A percentile compares a stretch with the other conserved stretches of the same genome.
Conservation (phyloP, 53 echinoderm and acorn worm species). For the Temnopleurus reevesii region DNA sequence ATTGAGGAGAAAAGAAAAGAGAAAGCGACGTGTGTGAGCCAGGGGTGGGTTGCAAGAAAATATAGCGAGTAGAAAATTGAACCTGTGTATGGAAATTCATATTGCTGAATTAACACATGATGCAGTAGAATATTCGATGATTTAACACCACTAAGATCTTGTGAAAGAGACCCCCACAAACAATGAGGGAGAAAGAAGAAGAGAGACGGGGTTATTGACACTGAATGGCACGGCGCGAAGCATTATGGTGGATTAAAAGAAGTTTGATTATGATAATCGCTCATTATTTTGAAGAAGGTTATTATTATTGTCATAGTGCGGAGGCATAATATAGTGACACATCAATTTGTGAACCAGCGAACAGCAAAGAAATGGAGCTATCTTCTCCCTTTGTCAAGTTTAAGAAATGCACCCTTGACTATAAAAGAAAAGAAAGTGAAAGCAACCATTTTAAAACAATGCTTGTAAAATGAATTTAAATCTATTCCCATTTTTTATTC, state of each 20-base stretch:
- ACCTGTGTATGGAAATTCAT: no score
- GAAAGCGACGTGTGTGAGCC: background rate
- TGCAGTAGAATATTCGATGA: no score
- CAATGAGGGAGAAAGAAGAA: background rate
- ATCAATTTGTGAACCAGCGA: background rate
- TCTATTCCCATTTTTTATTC: no score
- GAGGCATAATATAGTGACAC: background rate
- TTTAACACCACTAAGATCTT: no score
- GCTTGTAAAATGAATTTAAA: no score
- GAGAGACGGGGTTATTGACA: slow-evolving; percentile 2
- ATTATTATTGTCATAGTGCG: slow-evolving; percentile 22
- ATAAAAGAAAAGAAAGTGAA: no score
- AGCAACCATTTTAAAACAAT: no score
- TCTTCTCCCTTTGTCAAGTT: background rate
- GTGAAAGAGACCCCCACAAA: no score
- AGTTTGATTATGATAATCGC: slow-evolving; percentile 60
- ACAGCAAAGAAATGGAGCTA: no score
- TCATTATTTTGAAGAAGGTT: background rate
- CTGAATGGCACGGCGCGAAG: background rate
- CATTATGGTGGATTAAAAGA: slow-evolving; percentile 45
- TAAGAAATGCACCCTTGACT: background rate
- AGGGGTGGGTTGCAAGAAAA: background rate
- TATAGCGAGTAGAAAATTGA: background rate
- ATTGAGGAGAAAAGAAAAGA: background rate
- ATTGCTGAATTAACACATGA: no score